These are phyloP conservation scores for Nemoura dubitans DNA, from an alignment of 2,888 invertebrate species.

Conservation along the genomic window DNA sequence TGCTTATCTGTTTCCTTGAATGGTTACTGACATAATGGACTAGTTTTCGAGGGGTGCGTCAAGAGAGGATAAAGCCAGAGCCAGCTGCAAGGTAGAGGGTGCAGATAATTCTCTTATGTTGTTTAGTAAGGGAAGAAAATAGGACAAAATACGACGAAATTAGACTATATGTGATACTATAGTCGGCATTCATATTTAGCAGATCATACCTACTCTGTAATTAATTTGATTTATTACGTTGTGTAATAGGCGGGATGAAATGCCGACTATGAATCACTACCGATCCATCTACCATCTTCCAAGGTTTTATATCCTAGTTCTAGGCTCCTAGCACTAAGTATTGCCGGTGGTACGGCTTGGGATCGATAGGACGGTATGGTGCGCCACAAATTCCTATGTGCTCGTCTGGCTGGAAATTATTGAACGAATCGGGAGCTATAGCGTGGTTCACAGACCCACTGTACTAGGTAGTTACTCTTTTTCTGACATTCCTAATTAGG, in stretches of 20 bases:
- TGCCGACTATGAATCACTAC: not conserved
- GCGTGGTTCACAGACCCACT: not conserved
- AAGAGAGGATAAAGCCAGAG: not conserved
- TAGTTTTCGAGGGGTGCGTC: not conserved
- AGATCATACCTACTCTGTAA: too few species aligned
- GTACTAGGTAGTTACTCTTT: too few species aligned
- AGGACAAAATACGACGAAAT: not conserved
- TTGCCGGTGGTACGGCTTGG: not conserved
- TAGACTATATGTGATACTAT: not conserved
- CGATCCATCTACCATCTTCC: not conserved
- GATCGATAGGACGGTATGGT: not conserved
- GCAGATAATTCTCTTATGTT: not conserved
- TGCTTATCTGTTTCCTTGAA: not conserved
- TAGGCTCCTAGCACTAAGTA: not conserved
- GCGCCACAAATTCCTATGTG: constrained; percentile 1
- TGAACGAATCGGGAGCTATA: not conserved
- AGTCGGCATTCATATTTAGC: not conserved
- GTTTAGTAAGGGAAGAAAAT: not conserved
- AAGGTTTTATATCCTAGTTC: not conserved
- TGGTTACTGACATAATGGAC: not conserved
- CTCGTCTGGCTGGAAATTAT: not conserved
- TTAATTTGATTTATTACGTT: not conserved
- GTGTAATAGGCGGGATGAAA: not conserved
- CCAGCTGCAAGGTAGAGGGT: not conserved
- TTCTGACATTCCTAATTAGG: not conserved